phyloP scores from a whole-genome alignment of 2,888 invertebrate species.

The Chrysodeixis includens region DNA sequence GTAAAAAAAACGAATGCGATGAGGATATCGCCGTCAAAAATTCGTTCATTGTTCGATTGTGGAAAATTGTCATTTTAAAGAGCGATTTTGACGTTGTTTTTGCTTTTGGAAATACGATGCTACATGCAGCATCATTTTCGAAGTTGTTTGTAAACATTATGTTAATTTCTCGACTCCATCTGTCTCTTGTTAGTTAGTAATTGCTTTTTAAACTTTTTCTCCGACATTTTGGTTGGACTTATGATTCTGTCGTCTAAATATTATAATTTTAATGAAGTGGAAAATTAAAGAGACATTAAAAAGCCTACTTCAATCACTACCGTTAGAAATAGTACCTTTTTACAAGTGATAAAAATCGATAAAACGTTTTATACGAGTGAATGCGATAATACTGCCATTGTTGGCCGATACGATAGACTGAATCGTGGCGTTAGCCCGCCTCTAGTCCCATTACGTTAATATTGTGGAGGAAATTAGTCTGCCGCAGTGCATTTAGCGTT shows the following conservation, averaged over 20 bases:
- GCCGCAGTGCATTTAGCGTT: constrained; percentile 51
- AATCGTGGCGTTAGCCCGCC: constrained; percentile 13
- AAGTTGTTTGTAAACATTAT: background rate
- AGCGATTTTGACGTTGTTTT: no score
- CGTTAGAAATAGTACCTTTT: constrained; percentile 35
- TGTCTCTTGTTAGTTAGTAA: background rate
- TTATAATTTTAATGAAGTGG: background rate
- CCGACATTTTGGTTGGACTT: background rate
- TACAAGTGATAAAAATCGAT: constrained; percentile 29
- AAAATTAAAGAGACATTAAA: background rate
- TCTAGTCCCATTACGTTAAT: constrained; percentile 28
- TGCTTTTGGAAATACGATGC: no score
- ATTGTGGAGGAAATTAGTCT: constrained; percentile 38
- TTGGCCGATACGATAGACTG: constrained; percentile 33
- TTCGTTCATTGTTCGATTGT: no score
- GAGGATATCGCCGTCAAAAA: no score
- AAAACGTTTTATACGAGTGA: constrained; percentile 37
- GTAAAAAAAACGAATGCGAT: no score
- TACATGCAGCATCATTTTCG: background rate
- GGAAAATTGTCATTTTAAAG: no score
- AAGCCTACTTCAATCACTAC: background rate
- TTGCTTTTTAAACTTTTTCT: background rate
- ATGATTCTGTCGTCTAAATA: no score
- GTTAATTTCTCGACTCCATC: background rate
- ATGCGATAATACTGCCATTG: constrained; percentile 48